Conservation (phyloP, 2,888 invertebrate species). For the Myopa tessellatipennis region DNA sequence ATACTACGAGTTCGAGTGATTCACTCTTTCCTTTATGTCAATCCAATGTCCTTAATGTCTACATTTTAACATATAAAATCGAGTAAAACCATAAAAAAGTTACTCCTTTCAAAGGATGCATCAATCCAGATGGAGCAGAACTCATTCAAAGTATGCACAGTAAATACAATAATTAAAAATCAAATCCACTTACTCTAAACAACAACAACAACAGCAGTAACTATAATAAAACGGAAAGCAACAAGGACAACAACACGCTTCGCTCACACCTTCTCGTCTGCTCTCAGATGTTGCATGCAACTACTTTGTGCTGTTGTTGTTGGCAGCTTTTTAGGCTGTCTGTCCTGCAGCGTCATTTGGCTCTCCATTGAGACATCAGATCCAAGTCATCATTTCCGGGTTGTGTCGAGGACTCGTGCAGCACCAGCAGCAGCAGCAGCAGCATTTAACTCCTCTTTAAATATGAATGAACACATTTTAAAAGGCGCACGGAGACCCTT, state of each 20-base stretch:
- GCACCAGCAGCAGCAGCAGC: background rate
- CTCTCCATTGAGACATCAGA: conserved; percentile 22
- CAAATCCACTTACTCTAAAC: no score
- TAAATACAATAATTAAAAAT: no score
- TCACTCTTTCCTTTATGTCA: no score
- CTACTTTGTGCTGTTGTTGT: conserved; percentile 31
- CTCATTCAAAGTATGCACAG: no score
- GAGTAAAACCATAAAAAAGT: no score
- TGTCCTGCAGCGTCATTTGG: conserved; percentile 6
- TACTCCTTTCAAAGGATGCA: no score
- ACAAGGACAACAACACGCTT: background rate
- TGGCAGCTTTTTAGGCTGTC: conserved; percentile 9
- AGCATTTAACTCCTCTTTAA: conserved; percentile 30
- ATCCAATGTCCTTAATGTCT: no score
- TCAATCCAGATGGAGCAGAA: no score
- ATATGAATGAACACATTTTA: conserved; percentile 28
- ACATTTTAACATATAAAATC: no score
- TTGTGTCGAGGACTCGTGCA: background rate
- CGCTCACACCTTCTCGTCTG: background rate
- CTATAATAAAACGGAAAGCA: no score
- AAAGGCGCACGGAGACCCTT: background rate
- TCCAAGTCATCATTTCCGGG: background rate
- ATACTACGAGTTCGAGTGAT: no score
- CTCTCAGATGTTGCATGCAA: conserved; percentile 19
- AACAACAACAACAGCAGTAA: no score